Evolutionary conservation across 2,888 invertebrate species (phyloP).

Genomic region (Lasius fuliginosus): DNA sequence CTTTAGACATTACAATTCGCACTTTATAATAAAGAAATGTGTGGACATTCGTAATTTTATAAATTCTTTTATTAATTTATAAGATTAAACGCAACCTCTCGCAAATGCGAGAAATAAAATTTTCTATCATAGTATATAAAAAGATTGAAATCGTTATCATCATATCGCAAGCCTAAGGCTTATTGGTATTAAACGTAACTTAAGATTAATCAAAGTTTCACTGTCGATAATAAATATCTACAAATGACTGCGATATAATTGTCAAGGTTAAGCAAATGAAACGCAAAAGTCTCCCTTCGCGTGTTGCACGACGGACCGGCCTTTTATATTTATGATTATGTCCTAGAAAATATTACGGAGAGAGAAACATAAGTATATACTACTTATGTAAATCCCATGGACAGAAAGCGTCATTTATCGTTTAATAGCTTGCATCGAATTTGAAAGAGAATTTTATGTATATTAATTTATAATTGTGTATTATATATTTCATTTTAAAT

Average conservation of each 20-base stretch:
- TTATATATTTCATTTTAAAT: background rate
- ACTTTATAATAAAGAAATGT: background rate
- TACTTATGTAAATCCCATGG: background rate
- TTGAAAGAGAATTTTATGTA: background rate
- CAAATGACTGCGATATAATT: conserved; percentile 30
- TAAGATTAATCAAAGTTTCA: conserved; percentile 3
- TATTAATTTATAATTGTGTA: background rate
- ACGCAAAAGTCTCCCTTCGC: conserved; percentile 51
- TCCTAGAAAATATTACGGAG: conserved; percentile 31
- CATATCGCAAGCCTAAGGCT: background rate
- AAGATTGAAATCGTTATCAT: conserved; percentile 21
- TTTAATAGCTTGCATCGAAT: conserved; percentile 21
- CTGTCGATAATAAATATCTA: conserved; percentile 53
- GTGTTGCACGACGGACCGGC: conserved; percentile 38
- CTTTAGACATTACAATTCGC: background rate
- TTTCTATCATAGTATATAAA: background rate
- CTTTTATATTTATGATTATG: conserved; percentile 46
- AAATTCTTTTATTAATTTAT: background rate
- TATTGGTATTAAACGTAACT: background rate
- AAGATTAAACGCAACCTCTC: background rate
- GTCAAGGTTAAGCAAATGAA: conserved; percentile 58
- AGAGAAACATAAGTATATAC: background rate
- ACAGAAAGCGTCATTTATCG: background rate
- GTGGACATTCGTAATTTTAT: background rate
- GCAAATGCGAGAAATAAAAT: background rate